Percentiles rank a stretch among this genome's conserved stretches.
Conservation (phyloP, 2,888 invertebrate species). For the Maniola hyperantus region DNA sequence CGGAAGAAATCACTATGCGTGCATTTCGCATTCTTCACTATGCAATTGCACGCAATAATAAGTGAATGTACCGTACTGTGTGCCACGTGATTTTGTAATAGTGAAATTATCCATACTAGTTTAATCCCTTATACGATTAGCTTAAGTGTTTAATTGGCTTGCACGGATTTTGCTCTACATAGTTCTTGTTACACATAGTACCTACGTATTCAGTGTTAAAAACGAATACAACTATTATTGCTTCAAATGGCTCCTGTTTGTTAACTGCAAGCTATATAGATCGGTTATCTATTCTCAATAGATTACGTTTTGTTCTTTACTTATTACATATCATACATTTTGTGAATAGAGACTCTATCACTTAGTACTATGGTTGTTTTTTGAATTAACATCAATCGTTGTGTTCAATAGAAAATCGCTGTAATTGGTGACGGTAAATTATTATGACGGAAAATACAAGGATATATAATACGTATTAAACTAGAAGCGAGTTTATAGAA, state of each 20-base stretch:
- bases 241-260: constrained; percentile 3
- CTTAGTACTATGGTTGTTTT: not conserved
- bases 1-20: constrained; percentile 47
- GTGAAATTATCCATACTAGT: constrained; percentile 2
- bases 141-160: constrained; percentile 13
- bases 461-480: not conserved
- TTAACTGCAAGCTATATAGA: constrained; percentile 7
- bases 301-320: constrained; percentile 2
- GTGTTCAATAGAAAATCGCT: constrained; percentile 13
- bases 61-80: constrained; percentile 45
- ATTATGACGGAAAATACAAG: constrained; percentile 17
- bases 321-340: not conserved
- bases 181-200: not conserved
- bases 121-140: not conserved
- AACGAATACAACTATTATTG: constrained; percentile 6
- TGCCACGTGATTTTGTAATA: constrained; percentile 9
- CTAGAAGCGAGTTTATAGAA: not conserved
- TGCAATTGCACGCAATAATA: constrained; percentile 44
- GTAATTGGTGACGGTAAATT: constrained; percentile 16
- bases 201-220: not conserved
- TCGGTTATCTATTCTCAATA: constrained; percentile 18
- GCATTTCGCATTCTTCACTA: constrained; percentile 44
- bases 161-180: constrained; percentile 3
- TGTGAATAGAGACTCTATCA: constrained; percentile 8
- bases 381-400: not conserved